Base-by-base conservation (phyloP, 2,113 vertebrate genomes). In the Cathartes aura region DNA sequence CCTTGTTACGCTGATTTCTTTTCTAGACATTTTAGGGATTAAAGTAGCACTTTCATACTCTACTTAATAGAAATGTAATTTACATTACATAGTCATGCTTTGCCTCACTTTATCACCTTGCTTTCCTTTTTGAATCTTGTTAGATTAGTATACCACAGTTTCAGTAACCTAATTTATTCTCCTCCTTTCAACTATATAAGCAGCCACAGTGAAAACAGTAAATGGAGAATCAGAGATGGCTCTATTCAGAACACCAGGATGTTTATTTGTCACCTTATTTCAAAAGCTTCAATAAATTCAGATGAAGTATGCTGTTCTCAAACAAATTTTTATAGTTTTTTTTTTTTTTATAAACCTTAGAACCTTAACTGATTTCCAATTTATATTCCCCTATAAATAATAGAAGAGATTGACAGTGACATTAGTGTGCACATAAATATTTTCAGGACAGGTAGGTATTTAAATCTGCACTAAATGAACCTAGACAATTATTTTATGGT, bases 111-210 rank as follows among this genome's bases (percentile, higher is more conserved):
- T 52, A 87, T 68, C 68, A 80, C 34, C 67, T 86, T 88, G 20
- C 30, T 64, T 82, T 89, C 48, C 32, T 36, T 93, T 88, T 56
- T 59, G 40, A 73, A 76, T 64, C 12, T 4, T 34, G 48, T 88
- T 90, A 90, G 52, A 83, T 47, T 45, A 83, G 55, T 53, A 73
- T 11, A 62, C 42, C 34, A 40, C 50, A 32, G 45, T 66, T 89
- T 93, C 45, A 60, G 21, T 89, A 89, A 96, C 82, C 67, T 88
- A 73, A 83, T 89, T 96, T 53, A 82, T 60, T 64, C 47, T 72
- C 48, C 42, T 90, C 40, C 30, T 86, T 92, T 93, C 71, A 95
- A 62, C 66, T 48, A 14, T 8, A 56, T 29, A 74, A 82, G 24
- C 55, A 87, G 52, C 9, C n/a, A 67, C 38, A 74, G 19, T 50